Evolutionary conservation across 1,140 invertebrate genomes (phyloP), one percentile per base, ranked within the genome.

Genomic region (Phthorimaea operculella): DNA sequence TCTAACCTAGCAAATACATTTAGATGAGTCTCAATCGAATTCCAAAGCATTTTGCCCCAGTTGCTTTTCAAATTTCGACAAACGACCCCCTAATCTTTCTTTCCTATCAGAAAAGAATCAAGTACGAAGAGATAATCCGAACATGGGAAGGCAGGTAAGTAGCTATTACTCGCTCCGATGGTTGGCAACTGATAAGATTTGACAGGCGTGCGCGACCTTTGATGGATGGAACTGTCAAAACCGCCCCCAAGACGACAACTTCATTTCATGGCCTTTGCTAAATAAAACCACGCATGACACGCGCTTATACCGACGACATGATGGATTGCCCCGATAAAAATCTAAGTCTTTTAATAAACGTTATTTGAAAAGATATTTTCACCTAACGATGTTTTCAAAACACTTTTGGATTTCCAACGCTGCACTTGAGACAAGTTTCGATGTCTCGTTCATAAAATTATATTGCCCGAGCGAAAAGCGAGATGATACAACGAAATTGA

Each of bases 81-180:
- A 64, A 54, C 59, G 59, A 66, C 58, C 62, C 65, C 55, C 53
- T 70, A 71, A 74, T 72, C 66, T 64, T 63, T 50, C 54, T 64
- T 70, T 67, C 59, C 55, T 65, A 72, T 72, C 61, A 55, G 59
- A 66, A 68, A 74, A 72, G 70, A 76, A 77, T 76, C 68, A 74
- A 73, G 74, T 68, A 68, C 71, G 53, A 59, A 66, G 55, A 71
- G 66, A 76, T 78, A 78, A 78, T 80, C 74, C 66, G 62, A 59
- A 66, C 64, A 69, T 55, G 64, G 66, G 57, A 60, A 57, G 56
- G 67, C 74, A 79, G 76, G 76, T 83, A 83, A 80, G 74, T 79
- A 83, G 73, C 79, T 78, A 83, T 83, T 80, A 80, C 68, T 47
- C 76, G 77, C 77, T 76, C 70, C 76, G 67, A 42, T 80, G 79